Evolutionary conservation across 2,888 invertebrate genomes (phyloP).

Genomic region (Fissipunctia ypsillon): DNA sequence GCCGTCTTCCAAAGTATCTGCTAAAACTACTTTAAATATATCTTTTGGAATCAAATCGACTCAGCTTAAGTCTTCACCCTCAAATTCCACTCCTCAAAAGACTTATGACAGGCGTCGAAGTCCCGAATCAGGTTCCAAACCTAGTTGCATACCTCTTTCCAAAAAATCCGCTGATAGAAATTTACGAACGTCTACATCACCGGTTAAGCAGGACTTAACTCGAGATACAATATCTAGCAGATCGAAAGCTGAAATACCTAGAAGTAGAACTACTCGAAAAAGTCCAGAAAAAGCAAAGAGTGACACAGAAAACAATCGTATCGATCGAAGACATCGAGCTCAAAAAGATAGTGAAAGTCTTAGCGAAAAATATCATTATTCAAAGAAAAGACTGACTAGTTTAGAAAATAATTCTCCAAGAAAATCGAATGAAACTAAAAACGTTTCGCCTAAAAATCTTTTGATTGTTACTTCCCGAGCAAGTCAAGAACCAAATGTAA

Average conservation of each 20-base stretch:
- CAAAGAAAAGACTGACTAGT: constrained; percentile 91
- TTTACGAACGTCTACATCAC: constrained; percentile 79
- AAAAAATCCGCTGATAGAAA: constrained; percentile 82
- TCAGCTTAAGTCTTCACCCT: constrained; percentile 77
- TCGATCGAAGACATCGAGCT: constrained; percentile 87
- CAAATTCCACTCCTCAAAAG: constrained; percentile 75
- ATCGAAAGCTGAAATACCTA: constrained; percentile 79
- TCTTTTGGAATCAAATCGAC: constrained; percentile 82
- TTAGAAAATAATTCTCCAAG: constrained; percentile 87
- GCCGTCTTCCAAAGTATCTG: constrained; percentile 88
- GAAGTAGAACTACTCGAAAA: constrained; percentile 77
- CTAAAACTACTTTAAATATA: constrained; percentile 84
- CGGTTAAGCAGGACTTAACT: constrained; percentile 82
- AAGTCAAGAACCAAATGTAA: constrained; percentile 76
- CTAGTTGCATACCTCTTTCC: constrained; percentile 86
- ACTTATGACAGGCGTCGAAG: constrained; percentile 81
- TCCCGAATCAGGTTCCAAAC: constrained; percentile 80
- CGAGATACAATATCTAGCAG: constrained; percentile 76
- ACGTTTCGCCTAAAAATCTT: constrained; percentile 81
- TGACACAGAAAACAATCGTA: constrained; percentile 84
- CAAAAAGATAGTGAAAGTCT: constrained; percentile 88
- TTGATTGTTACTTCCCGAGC: constrained; percentile 77
- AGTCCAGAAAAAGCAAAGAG: constrained; percentile 86
- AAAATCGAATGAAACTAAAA: constrained; percentile 83
- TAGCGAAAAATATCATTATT: constrained; percentile 89